Percentiles rank a stretch among this genome's conserved stretches.
phyloP scores from a whole-genome alignment of 2,113 vertebrate genomes.

The Zosterops borbonicus region DNA sequence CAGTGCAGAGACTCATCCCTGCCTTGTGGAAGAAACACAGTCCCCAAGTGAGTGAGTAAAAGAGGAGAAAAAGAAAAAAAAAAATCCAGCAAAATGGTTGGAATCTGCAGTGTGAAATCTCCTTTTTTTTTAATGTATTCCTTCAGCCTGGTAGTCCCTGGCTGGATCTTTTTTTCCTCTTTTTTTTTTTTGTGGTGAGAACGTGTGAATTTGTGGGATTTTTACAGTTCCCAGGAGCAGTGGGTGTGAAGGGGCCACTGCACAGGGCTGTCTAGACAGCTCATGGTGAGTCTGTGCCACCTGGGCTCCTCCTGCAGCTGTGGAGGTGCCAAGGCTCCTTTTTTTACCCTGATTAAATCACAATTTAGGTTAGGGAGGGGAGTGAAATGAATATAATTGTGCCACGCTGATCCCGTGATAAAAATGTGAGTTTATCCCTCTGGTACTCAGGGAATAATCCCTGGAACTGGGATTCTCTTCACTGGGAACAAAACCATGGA shows the following conservation, averaged over 20 bases:
- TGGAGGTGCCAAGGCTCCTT: background rate
- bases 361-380: background rate
- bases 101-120: background rate
- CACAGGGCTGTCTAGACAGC: background rate
- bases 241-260: background rate
- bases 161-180: background rate
- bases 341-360: background rate
- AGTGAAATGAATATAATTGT: background rate
- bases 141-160: background rate
- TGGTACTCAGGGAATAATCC: rapidly evolving
- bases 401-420: rapidly evolving
- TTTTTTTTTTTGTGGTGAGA: background rate
- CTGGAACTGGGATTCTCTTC: no score
- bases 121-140: background rate
- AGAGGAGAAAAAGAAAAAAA: background rate
- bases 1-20: slow-evolving; percentile 87
- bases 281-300: background rate
- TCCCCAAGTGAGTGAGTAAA: slow-evolving; percentile 80
- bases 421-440: rapidly evolving
- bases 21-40: slow-evolving; percentile 87
- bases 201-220: background rate
- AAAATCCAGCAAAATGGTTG: background rate
- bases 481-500: rapidly evolving
- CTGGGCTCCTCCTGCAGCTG: background rate
- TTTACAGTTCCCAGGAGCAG: background rate